phyloP scores from a whole-genome alignment of 2,888 invertebrate species.

The Sclerodermus sp. region DNA sequence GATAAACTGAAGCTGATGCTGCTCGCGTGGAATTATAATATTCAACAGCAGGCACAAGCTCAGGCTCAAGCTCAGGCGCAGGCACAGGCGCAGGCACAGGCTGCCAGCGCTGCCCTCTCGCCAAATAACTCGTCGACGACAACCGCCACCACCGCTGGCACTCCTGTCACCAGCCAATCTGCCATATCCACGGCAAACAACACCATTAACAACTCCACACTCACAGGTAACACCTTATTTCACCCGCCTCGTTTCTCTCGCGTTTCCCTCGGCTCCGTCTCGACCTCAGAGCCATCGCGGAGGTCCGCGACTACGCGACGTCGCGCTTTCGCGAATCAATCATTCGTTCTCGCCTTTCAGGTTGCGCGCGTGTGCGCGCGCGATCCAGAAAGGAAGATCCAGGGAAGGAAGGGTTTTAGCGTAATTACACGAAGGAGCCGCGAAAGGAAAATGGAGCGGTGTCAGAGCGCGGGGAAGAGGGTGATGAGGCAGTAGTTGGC shows the following conservation, averaged over 20 bases:
- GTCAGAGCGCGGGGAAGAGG: no score
- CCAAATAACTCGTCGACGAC: constrained; percentile 53
- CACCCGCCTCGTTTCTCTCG: constrained; percentile 18
- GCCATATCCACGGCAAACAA: constrained; percentile 56
- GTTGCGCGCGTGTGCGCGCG: constrained; percentile 4
- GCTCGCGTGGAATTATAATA: constrained; percentile 86
- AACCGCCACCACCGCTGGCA: constrained; percentile 49
- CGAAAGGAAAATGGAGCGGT: no score
- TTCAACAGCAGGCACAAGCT: constrained; percentile 62
- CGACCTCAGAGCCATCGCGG: constrained; percentile 15
- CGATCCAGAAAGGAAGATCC: no score
- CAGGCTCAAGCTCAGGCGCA: constrained; percentile 48
- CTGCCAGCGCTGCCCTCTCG: constrained; percentile 51
- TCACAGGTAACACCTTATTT: constrained; percentile 55
- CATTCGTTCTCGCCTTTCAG: constrained; percentile 12
- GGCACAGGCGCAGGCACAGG: constrained; percentile 52
- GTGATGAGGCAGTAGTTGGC: no score
- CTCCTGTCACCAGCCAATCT: constrained; percentile 55
- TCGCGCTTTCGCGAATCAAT: constrained; percentile 6
- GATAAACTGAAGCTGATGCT: constrained; percentile 88
- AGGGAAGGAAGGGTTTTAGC: no score
- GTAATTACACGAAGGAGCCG: no score
- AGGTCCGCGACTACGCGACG: no score
- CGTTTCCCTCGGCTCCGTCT: constrained; percentile 21
- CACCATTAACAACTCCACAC: constrained; percentile 56